Conservation (phyloP, 2,113 vertebrate species). For the Hiodon alosoides region DNA sequence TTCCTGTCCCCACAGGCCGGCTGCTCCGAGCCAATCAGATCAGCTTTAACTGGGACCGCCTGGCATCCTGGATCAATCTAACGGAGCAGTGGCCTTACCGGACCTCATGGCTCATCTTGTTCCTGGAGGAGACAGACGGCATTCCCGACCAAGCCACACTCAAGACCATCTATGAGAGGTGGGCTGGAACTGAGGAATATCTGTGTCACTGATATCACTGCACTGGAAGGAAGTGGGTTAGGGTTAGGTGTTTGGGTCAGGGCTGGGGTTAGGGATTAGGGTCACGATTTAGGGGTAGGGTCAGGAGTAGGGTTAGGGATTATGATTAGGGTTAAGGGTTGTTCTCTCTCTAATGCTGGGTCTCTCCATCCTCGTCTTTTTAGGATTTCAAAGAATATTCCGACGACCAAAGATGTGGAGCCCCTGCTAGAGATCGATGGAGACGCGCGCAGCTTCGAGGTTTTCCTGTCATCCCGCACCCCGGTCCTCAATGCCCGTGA, state of each 20-base stretch:
- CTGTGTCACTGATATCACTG: neutral
- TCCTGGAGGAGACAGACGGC: slow-evolving; percentile 87
- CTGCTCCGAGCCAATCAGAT: slow-evolving; percentile 95
- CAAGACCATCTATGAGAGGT: slow-evolving; percentile 95
- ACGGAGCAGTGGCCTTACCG: slow-evolving; percentile 98
- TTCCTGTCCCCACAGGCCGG: slow-evolving; percentile 62
- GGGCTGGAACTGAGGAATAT: slow-evolving; percentile 20
- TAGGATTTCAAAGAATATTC: slow-evolving; percentile 96
- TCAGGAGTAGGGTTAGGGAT: neutral
- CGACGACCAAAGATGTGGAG: slow-evolving; percentile 94
- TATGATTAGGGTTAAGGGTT: neutral
- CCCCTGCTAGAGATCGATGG: slow-evolving; percentile 95
- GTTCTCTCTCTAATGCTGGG: slow-evolving; percentile 6
- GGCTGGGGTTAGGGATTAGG: neutral
- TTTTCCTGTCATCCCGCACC: slow-evolving; percentile 90
- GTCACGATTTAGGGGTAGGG: neutral
- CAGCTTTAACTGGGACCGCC: slow-evolving; percentile 90
- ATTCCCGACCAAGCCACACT: slow-evolving; percentile 82
- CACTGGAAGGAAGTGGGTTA: neutral
- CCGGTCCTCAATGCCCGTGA: slow-evolving; percentile 87
- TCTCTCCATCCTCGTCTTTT: slow-evolving; percentile 4
- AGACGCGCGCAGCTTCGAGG: slow-evolving; percentile 91
- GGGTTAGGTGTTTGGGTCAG: neutral
- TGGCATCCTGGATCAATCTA: slow-evolving; percentile 97
- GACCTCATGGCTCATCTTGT: slow-evolving; percentile 94